phyloP scores from a whole-genome alignment of 2,888 invertebrate species.

The Taenaris catops region DNA sequence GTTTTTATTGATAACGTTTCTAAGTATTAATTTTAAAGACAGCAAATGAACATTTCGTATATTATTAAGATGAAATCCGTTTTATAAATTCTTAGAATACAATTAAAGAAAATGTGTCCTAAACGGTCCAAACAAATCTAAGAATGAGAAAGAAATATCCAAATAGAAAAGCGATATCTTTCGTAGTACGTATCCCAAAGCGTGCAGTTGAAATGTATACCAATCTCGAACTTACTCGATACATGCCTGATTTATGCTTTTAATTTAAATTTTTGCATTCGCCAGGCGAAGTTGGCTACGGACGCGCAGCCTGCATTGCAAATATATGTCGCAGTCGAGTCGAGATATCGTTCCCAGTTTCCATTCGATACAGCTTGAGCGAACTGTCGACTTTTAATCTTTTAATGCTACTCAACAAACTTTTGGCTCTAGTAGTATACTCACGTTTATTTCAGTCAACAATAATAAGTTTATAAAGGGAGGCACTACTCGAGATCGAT shows the following conservation, averaged over 20 bases:
- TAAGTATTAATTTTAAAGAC: too few relatives aligned
- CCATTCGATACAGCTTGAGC: conserved; percentile 67
- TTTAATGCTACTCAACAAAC: conserved; percentile 76
- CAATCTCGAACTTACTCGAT: conserved; percentile 76
- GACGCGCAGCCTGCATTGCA: conserved; percentile 76
- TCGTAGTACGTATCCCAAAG: conserved; percentile 43
- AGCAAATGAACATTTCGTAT: too few relatives aligned
- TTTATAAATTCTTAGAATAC: too few relatives aligned
- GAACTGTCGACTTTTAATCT: conserved; percentile 77
- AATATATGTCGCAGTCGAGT: conserved; percentile 67
- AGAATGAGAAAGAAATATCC: conserved; percentile 7
- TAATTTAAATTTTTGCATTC: conserved; percentile 82
- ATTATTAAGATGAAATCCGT: too few relatives aligned
- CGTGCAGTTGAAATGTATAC: conserved; percentile 66
- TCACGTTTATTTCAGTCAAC: conserved; percentile 46
- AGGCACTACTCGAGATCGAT: too few relatives aligned
- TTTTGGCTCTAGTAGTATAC: conserved; percentile 43
- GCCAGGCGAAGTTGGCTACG: conserved; percentile 69
- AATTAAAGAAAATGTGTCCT: too few relatives aligned
- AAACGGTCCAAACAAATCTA: too few relatives aligned
- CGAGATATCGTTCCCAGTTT: conserved; percentile 62
- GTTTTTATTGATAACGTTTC: too few relatives aligned
- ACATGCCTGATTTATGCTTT: conserved; percentile 79
- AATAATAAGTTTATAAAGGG: conserved; percentile 15
- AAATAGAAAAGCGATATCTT: conserved; percentile 26